These are phyloP conservation scores for Allacma fusca DNA, from an alignment of 2,888 invertebrate species.

Conservation along the genomic window DNA sequence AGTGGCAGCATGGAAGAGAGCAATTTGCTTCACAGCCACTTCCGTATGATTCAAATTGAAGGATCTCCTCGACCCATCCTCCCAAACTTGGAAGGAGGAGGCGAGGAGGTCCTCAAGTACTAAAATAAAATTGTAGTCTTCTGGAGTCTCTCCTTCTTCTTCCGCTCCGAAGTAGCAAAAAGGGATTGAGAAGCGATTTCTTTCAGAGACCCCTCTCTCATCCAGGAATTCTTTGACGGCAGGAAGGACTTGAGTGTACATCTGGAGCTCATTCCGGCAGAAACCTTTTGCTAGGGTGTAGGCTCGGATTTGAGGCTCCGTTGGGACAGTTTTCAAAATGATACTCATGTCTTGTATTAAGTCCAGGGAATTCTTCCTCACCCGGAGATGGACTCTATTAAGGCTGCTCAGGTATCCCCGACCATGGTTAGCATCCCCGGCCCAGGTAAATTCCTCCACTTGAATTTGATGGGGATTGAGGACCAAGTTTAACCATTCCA, in stretches of 20 bases:
- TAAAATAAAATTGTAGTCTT: conserved; percentile 26
- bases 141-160: not conserved
- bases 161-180: conserved; percentile 27
- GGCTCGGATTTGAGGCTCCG: conserved; percentile 3
- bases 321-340: conserved; percentile 11
- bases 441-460: not conserved
- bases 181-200: conserved; percentile 9
- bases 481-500: conserved; percentile 5
- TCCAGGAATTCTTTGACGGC: not conserved
- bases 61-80: conserved; percentile 1
- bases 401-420: not conserved
- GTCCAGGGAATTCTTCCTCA: not conserved
- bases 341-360: not conserved
- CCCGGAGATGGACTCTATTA: not conserved
- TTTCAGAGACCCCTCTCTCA: not conserved
- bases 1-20: conserved; percentile 11
- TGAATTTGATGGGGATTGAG: not conserved
- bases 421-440: conserved; percentile 4
- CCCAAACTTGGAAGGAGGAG: not conserved
- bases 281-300: conserved; percentile 11
- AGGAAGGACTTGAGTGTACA: conserved; percentile 19
- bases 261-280: conserved; percentile 5
- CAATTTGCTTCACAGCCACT: conserved; percentile 26
- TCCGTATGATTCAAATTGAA: conserved; percentile 17
- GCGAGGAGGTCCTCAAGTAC: conserved; percentile 16